Base-by-base conservation (phyloP, 2,113 vertebrate genomes). In the Triplophysa dalaica region DNA sequence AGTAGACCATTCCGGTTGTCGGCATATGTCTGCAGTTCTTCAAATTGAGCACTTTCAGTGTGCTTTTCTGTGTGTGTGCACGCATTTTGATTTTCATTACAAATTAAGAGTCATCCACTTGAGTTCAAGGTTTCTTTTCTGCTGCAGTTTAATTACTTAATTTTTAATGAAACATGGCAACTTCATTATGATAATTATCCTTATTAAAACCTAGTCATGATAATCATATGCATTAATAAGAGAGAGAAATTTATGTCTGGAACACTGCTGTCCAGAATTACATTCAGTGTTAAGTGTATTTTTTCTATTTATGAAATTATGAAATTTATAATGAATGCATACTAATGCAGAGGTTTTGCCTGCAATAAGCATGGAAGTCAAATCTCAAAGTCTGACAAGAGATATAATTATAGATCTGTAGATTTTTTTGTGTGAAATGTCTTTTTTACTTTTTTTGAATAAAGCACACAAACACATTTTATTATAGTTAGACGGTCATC, bases 221-320 rank as follows among this genome's bases (percentile, higher is more conserved):
- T 89, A 86, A 87, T 87, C 85, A 76, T 79, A 82, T 86, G 84
- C 85, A 81, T 88, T 86, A 88, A 86, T 87, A 88, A 86, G 77
- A 80, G 78, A 81, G 75, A 66, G 66, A 70, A 72, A 86, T 85
- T 63, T 21, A 43, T 83, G 78, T 82, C 48, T 62, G 81, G 79
- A 84, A 85, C 76, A 85, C 72, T 56, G 77, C 64, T 84, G 74
- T 73, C 81, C 26, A 50, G 64, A 77, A 78, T 73, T 70, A 79
- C 77, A 63, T 84, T 48, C 62, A 43, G 41, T 33, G 80, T 58
- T 41, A 17, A 56, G 62, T 61, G 8, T 13, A 14, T 54, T 63
- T 29, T 63, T 79, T 67, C 21, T 13, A 58, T 56, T 38, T 54
- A 38, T n/a, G 21, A 72, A 72, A 58, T 56, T 19, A 56, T 72